Percentiles rank a stretch among this genome's conserved stretches.
These are phyloP conservation scores for Equus przewalskii DNA, from an alignment of 2,113 vertebrate genomes.

Conservation along the genomic window DNA sequence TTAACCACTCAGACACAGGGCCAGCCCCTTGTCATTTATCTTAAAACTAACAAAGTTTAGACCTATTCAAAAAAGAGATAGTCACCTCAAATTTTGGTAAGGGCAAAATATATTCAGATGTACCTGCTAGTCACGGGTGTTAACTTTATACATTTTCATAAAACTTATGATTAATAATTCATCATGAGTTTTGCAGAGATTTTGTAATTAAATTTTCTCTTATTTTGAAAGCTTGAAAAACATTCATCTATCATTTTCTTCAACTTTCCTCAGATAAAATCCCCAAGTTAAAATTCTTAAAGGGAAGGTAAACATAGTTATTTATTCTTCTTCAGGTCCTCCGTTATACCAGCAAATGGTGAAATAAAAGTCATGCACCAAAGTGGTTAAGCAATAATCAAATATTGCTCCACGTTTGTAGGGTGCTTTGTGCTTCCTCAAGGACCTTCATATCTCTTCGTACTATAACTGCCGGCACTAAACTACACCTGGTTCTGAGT, in stretches of 20 bases:
- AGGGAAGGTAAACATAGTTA: background rate
- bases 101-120: background rate
- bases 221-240: background rate
- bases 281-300: background rate
- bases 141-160: background rate
- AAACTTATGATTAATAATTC: background rate
- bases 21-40: background rate
- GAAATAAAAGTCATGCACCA: background rate
- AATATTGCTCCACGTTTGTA: background rate
- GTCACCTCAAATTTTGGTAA: background rate
- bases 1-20: no score
- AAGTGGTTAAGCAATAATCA: background rate
- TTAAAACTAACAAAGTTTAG: background rate
- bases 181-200: background rate
- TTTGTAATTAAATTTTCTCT: background rate
- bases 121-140: background rate
- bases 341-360: background rate
- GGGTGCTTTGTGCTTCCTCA: background rate
- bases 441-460: background rate
- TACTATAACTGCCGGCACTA: background rate
- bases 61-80: background rate
- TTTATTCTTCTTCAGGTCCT: background rate
- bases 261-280: background rate
- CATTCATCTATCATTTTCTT: background rate
- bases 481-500: background rate